These are phyloP conservation scores for Fulmarus glacialis DNA, from an alignment of 2,113 vertebrate species.

Conservation along the genomic window DNA sequence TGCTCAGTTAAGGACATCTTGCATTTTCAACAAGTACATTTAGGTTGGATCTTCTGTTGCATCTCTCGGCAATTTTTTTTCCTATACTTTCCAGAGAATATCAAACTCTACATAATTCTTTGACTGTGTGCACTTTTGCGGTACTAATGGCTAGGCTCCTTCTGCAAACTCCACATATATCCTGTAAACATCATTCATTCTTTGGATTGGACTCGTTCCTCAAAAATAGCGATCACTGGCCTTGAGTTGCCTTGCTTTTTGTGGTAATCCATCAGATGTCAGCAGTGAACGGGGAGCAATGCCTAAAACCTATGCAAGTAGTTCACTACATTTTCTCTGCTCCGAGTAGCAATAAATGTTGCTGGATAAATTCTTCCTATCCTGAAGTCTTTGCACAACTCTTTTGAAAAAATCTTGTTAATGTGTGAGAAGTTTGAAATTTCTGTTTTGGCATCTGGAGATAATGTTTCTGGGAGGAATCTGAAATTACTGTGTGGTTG, in stretches of 20 bases:
- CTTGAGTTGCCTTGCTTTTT: background rate
- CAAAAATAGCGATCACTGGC: background rate
- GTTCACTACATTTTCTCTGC: background rate
- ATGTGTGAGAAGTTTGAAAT: background rate
- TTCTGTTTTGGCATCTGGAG: background rate
- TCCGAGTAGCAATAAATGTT: background rate
- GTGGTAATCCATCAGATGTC: background rate
- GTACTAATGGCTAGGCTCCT: background rate
- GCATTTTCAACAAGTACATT: background rate
- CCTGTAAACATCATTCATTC: background rate
- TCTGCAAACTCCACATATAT: background rate
- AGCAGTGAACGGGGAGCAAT: background rate
- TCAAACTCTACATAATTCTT: background rate
- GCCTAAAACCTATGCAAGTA: background rate
- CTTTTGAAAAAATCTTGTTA: background rate
- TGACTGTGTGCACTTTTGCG: background rate
- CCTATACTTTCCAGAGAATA: background rate
- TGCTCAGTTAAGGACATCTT: background rate
- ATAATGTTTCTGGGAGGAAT: background rate
- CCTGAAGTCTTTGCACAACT: background rate
- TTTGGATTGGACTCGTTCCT: background rate
- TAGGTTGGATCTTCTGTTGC: background rate
- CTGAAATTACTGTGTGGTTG: background rate
- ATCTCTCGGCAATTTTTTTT: background rate
- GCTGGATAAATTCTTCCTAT: background rate